Conservation (phyloP, 2,113 vertebrate species). For the Nansenia antarctica region DNA sequence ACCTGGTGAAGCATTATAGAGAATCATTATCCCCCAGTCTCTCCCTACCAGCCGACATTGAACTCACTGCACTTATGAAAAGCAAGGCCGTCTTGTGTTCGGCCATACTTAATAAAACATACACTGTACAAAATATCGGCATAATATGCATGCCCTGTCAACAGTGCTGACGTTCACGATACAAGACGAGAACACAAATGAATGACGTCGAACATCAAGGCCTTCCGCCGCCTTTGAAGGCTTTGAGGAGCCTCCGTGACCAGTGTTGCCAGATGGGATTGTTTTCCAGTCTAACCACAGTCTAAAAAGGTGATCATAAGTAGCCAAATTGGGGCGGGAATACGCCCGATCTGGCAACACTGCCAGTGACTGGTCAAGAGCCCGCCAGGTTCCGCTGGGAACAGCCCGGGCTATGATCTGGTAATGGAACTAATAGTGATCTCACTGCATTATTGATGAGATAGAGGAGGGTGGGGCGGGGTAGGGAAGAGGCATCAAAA, state of each 20-base stretch:
- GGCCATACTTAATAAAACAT: not conserved
- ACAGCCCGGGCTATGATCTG: slow-evolving; percentile 20
- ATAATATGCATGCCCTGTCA: not conserved
- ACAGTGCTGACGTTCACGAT: slow-evolving; percentile 22
- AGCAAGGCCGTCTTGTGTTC: not conserved
- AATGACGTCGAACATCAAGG: not conserved
- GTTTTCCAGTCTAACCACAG: too few species aligned
- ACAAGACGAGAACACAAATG: slow-evolving; percentile 35
- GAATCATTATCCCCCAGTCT: not conserved
- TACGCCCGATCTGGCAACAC: too few species aligned
- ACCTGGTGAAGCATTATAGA: not conserved
- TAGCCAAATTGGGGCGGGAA: too few species aligned
- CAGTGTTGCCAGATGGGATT: too few species aligned
- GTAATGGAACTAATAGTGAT: slow-evolving; percentile 20
- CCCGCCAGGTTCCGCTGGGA: slow-evolving; percentile 12
- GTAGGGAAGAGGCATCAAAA: slow-evolving; percentile 24
- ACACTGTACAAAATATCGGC: not conserved
- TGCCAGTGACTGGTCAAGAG: slow-evolving; percentile 23
- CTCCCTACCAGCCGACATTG: too few species aligned
- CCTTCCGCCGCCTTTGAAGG: slow-evolving; percentile 24
- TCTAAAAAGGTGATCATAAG: too few species aligned
- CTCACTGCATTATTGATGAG: slow-evolving; percentile 41
- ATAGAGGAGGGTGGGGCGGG: slow-evolving; percentile 2
- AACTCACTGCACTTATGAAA: too few species aligned
- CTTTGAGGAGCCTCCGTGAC: not conserved